Evolutionary conservation across 2,888 invertebrate genomes (phyloP).

Genomic region (Neria commutata): DNA sequence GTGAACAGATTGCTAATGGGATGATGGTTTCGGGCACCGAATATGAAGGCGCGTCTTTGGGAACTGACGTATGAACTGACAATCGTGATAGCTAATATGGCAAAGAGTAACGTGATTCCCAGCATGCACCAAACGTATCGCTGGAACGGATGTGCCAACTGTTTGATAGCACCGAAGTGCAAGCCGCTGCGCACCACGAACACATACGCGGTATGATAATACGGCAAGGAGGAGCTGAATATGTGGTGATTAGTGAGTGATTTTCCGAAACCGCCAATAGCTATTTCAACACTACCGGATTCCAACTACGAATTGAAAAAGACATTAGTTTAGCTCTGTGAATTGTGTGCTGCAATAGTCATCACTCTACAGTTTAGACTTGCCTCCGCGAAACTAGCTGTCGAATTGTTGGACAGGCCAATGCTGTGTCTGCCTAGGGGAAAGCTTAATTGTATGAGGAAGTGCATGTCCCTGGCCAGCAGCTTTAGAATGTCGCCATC

Average conservation of each 20-base stretch:
- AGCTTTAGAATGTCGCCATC: constrained; percentile 48
- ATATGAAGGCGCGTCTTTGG: constrained; percentile 22
- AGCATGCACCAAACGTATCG: constrained; percentile 38
- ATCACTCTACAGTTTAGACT: constrained; percentile 3
- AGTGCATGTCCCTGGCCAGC: constrained; percentile 40
- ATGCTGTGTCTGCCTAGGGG: constrained; percentile 31
- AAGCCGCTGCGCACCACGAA: constrained; percentile 41
- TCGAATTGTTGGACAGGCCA: constrained; percentile 25
- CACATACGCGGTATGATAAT: constrained; percentile 42
- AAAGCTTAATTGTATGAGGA: constrained; percentile 40
- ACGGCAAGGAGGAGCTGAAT: constrained; percentile 40
- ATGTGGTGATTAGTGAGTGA: constrained; percentile 32
- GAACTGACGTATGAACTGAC: neutral
- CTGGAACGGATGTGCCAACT: constrained; percentile 41
- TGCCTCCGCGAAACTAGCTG: constrained; percentile 45
- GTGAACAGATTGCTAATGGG: constrained; percentile 39
- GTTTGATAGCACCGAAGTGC: constrained; percentile 34
- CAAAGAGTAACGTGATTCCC: constrained; percentile 9
- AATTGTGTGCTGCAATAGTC: neutral
- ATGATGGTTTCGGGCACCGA: constrained; percentile 28
- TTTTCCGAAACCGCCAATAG: constrained; percentile 48
- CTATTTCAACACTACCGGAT: constrained; percentile 37
- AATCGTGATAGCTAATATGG: constrained; percentile 15
- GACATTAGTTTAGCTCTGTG: neutral
- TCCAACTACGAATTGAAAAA: constrained; percentile 34